Evolutionary conservation across 2,797 vertebrate genomes (phyloP).

Genomic region (Odontamblyopus lacepedii): DNA sequence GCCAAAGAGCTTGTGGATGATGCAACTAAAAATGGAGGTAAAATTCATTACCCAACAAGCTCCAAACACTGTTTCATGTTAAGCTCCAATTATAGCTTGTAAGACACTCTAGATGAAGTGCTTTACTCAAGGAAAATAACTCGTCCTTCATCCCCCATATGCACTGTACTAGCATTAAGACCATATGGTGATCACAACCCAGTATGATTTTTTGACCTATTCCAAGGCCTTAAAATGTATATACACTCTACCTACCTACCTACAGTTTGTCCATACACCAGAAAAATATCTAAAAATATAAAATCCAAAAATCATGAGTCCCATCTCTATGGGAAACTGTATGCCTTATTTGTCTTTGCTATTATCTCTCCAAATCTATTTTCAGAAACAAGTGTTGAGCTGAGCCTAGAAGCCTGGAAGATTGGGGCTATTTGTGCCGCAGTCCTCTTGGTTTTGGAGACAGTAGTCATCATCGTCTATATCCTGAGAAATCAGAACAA

Average conservation of each 20-base stretch:
- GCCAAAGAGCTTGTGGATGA: conserved; percentile 56
- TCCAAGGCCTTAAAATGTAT: no score
- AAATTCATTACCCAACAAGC: background rate
- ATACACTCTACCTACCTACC: no score
- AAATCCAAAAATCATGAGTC: background rate
- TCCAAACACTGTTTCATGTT: no score
- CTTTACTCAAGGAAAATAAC: no score
- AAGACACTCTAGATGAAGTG: no score
- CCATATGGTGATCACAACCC: background rate
- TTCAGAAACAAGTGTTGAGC: conserved; percentile 55
- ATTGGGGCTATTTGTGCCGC: conserved; percentile 72
- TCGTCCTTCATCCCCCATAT: background rate
- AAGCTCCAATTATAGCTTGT: no score
- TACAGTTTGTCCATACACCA: no score
- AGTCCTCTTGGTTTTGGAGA: conserved; percentile 74
- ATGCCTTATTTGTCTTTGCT: background rate
- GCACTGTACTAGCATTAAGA: background rate
- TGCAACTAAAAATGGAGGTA: conserved; percentile 48
- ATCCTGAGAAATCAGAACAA: conserved; percentile 71
- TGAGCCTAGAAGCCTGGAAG: conserved; percentile 75
- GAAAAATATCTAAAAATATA: background rate
- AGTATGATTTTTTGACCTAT: no score
- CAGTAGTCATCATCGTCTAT: conserved; percentile 71
- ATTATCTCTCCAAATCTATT: conserved; percentile 5
- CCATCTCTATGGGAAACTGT: background rate